Base-by-base conservation (phyloP, 2,113 vertebrate genomes). In the Loxodonta africana region DNA sequence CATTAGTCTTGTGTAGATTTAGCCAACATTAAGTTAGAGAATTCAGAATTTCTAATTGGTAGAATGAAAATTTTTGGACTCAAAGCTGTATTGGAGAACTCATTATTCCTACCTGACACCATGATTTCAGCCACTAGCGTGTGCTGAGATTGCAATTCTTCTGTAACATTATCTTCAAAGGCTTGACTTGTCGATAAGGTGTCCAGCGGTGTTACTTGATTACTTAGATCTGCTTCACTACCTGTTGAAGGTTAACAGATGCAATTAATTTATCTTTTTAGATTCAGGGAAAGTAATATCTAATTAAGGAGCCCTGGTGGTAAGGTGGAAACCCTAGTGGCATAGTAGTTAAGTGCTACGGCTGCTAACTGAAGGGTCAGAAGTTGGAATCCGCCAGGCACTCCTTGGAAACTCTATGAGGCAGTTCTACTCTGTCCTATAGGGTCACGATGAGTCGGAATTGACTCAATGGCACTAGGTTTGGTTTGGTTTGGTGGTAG, bases 21-120 rank as follows among this genome's bases (percentile, higher is more conserved):
- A 48, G 60, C 15, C 77, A 93, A 73, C 26, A 44, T 65, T 57
- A 73, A 83, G 30, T 33, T 48, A 86, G 57, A 69, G 28, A 82
- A 90, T 33, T 60, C 62, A 80, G 85, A 57, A 41, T n/a, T 87
- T 87, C 20, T 30, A 33, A 48, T 1, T 4, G 6, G 46, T 62
- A n/a, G 41, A 33, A 67, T 33, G 76, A 74, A 94, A 74, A 74
- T 14, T 74, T 25, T 20, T 23, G n/a, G 46, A 41, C 30, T 6
- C 83, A 71, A n/a, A 90, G 20, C 1, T 30, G 0, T 51, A 20
- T 5, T 10, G 48, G 25, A 88, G 23, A 94, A 90, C 63, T 9
- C 23, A 20, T 69, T 26, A 46, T 88, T 89, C 97, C 23, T 99
- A 99, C 99, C 99, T 99, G 99, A 99, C 77, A 99, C 97, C 99